phyloP scores from a whole-genome alignment of 2,888 invertebrate species.

The Thereva unica region DNA sequence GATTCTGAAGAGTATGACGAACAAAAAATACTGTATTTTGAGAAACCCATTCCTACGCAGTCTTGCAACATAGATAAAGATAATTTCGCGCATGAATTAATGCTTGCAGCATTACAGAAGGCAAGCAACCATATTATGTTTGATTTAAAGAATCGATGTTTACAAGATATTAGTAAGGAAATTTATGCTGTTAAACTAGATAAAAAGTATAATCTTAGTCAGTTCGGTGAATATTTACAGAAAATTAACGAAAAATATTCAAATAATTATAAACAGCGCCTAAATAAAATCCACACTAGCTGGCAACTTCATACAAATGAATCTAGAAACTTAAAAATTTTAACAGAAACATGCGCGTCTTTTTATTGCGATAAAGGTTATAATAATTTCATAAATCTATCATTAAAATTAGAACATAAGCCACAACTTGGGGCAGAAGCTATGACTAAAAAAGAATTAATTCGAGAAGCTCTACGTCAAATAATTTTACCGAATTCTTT shows the following conservation, averaged over 20 bases:
- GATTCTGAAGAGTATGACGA: not conserved
- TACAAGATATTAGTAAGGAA: constrained; percentile 3
- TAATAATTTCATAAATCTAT: constrained; percentile 35
- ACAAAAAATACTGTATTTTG: constrained; percentile 3
- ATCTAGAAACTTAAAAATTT: not conserved
- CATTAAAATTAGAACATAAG: constrained; percentile 47
- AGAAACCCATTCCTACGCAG: not conserved
- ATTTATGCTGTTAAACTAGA: constrained; percentile 20
- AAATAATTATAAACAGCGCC: not conserved
- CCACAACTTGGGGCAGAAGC: constrained; percentile 45
- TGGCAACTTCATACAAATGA: not conserved
- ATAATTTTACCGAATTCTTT: constrained; percentile 43
- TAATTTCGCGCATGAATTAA: not conserved
- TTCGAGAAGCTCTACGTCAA: constrained; percentile 44
- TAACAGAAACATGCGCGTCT: not conserved
- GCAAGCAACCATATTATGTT: not conserved
- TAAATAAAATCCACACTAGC: not conserved
- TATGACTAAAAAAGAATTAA: constrained; percentile 43
- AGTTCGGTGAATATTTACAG: constrained; percentile 9
- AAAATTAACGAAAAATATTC: not conserved
- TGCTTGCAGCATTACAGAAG: not conserved
- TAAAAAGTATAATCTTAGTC: constrained; percentile 8
- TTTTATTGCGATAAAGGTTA: constrained; percentile 4
- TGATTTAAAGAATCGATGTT: not conserved
- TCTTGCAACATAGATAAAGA: not conserved